Base-by-base conservation (phyloP, 2,888 invertebrate genomes). In the Hypselothyrea guttata region DNA sequence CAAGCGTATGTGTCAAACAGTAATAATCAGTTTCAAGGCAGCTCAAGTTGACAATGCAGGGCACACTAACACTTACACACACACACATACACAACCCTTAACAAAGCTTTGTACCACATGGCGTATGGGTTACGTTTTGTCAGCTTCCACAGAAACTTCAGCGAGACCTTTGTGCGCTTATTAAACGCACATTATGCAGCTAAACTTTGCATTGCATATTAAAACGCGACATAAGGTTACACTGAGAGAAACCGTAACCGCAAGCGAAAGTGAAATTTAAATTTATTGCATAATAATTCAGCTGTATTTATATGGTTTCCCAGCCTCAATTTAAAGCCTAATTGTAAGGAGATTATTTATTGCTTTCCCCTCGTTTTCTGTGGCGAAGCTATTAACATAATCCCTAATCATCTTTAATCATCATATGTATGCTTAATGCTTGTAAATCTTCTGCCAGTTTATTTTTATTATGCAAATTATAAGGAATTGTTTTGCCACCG, bases 21-120 rank as follows among this genome's bases (percentile, higher is more conserved):
- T 78, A 85, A 84, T 85, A 84, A 85, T 78, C 85, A 74, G 77
- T 73, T 64, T 48, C 75, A 70, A 77, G 78, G 75, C 85, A 63
- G 52, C 55, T 18, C 44, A 58, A 56, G 60, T 66, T 73, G 59
- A 81, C 77, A 83, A 66, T 57, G 63, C 62, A 63, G 28, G 41
- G 13, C 56, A 12, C 41, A 45, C 30, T 13, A 22, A 22, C 37
- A 12, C 16, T 13, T 27, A 34, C 22, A 0, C 41, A 27, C 15
- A 18, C 40, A 16, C 48, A 35, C 13, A 31, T 11, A 33, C 22
- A 31, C 51, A 67, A 27, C 52, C 42, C 52, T 42, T 66, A 56
- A 67, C 68, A 69, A 72, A 13, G 35, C 46, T 28, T 35, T 51
- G 46, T 46, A 58, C 59, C 62, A 74, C 74, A 60, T 55, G 69